A percentile compares a stretch with the other conserved stretches of the same genome.
Evolutionary conservation across 2,797 vertebrate species (phyloP).

Genomic region (Ceryle rudis): DNA sequence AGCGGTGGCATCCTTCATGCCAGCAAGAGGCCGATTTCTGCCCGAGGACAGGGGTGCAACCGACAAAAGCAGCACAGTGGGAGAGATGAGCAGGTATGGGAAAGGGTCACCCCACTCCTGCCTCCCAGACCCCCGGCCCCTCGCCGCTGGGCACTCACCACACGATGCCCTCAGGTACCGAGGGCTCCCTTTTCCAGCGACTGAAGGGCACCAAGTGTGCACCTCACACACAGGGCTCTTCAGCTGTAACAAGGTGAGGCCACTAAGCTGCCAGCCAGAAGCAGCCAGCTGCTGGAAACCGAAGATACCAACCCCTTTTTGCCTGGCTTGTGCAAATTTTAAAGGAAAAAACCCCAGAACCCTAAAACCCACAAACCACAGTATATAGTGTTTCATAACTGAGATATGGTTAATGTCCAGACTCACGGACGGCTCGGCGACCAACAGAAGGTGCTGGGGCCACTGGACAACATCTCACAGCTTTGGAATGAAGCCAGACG

Average conservation of each 20-base stretch:
- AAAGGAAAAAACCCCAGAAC: neutral
- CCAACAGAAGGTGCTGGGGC: neutral
- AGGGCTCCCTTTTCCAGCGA: neutral
- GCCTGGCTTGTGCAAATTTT: constrained; percentile 35
- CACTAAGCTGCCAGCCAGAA: neutral
- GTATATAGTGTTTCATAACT: neutral
- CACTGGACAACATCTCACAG: neutral
- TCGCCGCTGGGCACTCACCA: neutral
- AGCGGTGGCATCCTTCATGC: constrained; percentile 30
- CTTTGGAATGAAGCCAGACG: neutral
- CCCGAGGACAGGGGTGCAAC: neutral
- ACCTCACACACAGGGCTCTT: neutral
- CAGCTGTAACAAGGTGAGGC: neutral
- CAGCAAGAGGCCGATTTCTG: neutral
- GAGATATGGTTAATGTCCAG: constrained; percentile 4
- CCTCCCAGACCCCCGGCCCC: neutral
- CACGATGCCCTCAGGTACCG: accelerated
- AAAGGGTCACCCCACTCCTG: neutral
- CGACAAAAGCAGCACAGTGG: neutral
- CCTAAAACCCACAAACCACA: neutral
- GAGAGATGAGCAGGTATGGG: neutral
- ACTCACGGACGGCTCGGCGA: neutral
- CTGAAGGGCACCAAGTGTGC: neutral
- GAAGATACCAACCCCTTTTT: neutral
- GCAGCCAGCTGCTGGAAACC: neutral